A percentile compares a stretch with the other conserved stretches of the same genome.
These are phyloP conservation scores for Ranitomeya variabilis DNA, from an alignment of 2,113 vertebrate genomes.

Conservation along the genomic window DNA sequence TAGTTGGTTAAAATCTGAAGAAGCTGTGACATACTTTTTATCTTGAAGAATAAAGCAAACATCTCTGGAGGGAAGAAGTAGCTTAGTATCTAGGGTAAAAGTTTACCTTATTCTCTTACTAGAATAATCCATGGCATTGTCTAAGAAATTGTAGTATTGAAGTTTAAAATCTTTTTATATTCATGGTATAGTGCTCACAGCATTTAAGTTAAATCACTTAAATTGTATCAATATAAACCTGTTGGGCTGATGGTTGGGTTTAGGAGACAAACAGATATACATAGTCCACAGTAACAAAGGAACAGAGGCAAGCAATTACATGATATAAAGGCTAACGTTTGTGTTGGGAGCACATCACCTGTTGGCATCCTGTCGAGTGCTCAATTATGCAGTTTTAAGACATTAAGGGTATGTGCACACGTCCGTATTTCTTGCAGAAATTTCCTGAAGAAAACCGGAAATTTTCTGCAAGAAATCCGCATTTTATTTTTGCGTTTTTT, in stretches of 20 bases:
- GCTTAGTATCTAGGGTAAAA: background rate
- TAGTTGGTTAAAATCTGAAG: slow-evolving; percentile 29
- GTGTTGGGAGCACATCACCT: background rate
- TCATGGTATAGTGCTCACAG: background rate
- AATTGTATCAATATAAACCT: background rate
- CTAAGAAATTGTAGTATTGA: background rate
- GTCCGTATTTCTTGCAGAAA: too few species aligned
- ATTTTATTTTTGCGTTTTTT: too few species aligned
- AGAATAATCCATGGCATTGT: background rate
- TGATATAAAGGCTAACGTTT: background rate
- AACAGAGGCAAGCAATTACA: background rate
- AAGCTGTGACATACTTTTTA: slow-evolving; percentile 39
- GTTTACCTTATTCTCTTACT: slow-evolving; percentile 15
- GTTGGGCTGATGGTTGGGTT: background rate
- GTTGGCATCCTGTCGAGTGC: too few species aligned
- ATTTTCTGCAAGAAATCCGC: too few species aligned
- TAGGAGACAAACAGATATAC: background rate
- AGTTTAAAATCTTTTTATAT: background rate
- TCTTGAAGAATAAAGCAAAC: slow-evolving; percentile 26
- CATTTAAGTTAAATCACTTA: background rate
- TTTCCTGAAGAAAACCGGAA: too few species aligned
- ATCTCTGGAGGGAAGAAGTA: background rate
- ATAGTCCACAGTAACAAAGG: background rate
- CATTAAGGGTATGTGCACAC: too few species aligned
- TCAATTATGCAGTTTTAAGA: too few species aligned